These are phyloP conservation scores for Palaemon carinicauda DNA, from an alignment of 1,140 invertebrate species.

Conservation along the genomic window DNA sequence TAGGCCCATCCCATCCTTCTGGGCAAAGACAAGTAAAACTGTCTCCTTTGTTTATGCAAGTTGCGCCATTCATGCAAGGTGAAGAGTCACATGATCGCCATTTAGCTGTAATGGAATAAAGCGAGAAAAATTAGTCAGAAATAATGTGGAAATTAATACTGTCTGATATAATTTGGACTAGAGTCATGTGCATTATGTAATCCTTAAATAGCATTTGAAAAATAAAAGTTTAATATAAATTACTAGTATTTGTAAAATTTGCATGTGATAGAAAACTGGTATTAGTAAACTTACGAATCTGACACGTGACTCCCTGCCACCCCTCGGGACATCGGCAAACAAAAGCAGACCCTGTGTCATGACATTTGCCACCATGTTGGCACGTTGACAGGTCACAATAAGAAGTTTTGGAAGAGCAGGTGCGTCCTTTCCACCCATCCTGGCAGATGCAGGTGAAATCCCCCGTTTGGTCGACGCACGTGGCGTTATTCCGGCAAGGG, in stretches of 20 bases:
- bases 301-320: conserved; percentile 77
- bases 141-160: not conserved
- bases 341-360: conserved; percentile 73
- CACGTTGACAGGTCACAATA: conserved; percentile 76
- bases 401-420: conserved; percentile 70
- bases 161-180: not conserved
- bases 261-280: no score
- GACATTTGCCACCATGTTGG: conserved; percentile 70
- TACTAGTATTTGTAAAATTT: no score
- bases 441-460: conserved; percentile 64
- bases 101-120: conserved; percentile 28
- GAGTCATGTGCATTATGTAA: no score
- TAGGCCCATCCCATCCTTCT: conserved; percentile 61
- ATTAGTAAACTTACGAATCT: conserved; percentile 66
- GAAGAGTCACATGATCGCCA: conserved; percentile 72
- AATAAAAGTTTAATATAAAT: no score
- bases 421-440: conserved; percentile 82
- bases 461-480: conserved; percentile 61
- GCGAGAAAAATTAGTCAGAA: conserved; percentile 51
- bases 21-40: conserved; percentile 72
- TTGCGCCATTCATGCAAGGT: conserved; percentile 67
- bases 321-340: conserved; percentile 72
- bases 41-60: conserved; percentile 72
- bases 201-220: no score
- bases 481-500: conserved; percentile 63